Conservation (phyloP, 2,888 invertebrate genomes). For the Lasioglossum marginatum region DNA sequence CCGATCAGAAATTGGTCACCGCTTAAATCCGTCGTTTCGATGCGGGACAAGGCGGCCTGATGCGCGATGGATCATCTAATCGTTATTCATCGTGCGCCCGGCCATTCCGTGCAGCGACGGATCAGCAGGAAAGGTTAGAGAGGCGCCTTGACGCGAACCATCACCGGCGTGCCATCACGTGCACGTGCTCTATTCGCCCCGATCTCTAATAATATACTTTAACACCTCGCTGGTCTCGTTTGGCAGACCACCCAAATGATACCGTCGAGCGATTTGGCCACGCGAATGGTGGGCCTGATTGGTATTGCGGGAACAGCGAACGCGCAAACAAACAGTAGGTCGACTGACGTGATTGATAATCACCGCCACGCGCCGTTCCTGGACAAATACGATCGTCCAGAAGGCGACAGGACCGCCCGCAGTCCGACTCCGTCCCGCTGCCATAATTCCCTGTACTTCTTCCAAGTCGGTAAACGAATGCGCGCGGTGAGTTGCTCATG, state of each 20-base stretch:
- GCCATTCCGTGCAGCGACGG: constrained; percentile 46
- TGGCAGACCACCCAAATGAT: constrained; percentile 77
- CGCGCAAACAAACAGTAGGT: constrained; percentile 66
- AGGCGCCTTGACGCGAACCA: constrained; percentile 45
- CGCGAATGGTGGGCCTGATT: constrained; percentile 65
- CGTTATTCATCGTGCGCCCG: constrained; percentile 58
- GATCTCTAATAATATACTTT: constrained; percentile 80
- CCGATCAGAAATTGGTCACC: constrained; percentile 30
- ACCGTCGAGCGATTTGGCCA: constrained; percentile 36
- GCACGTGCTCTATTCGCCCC: constrained; percentile 64
- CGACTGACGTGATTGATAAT: constrained; percentile 81
- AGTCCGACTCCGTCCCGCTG: constrained; percentile 19
- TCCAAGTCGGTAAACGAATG: not conserved
- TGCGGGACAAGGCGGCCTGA: constrained; percentile 29
- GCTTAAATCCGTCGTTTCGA: constrained; percentile 48
- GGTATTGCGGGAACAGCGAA: constrained; percentile 72
- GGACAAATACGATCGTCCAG: constrained; percentile 70
- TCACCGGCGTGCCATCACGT: constrained; percentile 61
- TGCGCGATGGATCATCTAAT: constrained; percentile 48
- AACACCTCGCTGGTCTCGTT: constrained; percentile 72
- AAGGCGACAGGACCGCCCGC: constrained; percentile 74
- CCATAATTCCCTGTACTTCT: not conserved
- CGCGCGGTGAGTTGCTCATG: not conserved
- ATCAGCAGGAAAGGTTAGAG: constrained; percentile 21
- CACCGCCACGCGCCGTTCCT: constrained; percentile 78